Base-by-base conservation (phyloP, 2,797 vertebrate genomes). In the Salmo trutta region DNA sequence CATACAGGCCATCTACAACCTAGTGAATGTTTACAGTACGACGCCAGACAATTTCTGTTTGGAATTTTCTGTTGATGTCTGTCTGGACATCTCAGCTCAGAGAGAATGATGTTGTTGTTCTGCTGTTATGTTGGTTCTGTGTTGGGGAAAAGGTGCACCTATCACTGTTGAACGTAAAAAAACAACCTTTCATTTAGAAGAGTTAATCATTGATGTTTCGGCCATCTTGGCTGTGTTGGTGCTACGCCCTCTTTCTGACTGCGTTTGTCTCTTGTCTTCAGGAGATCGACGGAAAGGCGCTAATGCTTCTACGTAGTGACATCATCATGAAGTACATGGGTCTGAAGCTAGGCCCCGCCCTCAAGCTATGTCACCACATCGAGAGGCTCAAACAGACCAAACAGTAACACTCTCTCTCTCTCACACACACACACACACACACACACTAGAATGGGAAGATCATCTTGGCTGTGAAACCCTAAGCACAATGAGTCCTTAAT, bases 281-380 rank as follows among this genome's bases (percentile, higher is more conserved):
- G 97, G 97, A 98, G 90, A 99, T 98, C 24, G 97, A 98, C 85
- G 97, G 97, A 69, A 96, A 95, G 86, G 97, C 97, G 71, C 89
- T 99, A 75, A 93, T 98, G 79, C 91, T 98, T 83, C 94, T 99
- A 86, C 95, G 96, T 76, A 98, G 96, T 84, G 97, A 98, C 15
- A 93, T 97, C 94, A 95, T 98, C 64, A 98, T 98, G 97, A 99
- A 98, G 92, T 97, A 98, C 77, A 97, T 99, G 97, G 97, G 97
- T 75, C 92, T 99, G 85, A 98, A 98, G 89, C 92, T 99, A 81
- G 97, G 97, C 14, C 97, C 97, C 69, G 96, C 97, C 14, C 94
- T 98, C 15, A 98, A 98, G 90, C 89, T 98, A 75, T 98, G 96
- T 85, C 95, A 98, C 87, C 96, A 98, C 88, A 97, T 98, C 52